Conservation (phyloP, 2,113 vertebrate genomes). For the Phalacrocorax aristotelis region DNA sequence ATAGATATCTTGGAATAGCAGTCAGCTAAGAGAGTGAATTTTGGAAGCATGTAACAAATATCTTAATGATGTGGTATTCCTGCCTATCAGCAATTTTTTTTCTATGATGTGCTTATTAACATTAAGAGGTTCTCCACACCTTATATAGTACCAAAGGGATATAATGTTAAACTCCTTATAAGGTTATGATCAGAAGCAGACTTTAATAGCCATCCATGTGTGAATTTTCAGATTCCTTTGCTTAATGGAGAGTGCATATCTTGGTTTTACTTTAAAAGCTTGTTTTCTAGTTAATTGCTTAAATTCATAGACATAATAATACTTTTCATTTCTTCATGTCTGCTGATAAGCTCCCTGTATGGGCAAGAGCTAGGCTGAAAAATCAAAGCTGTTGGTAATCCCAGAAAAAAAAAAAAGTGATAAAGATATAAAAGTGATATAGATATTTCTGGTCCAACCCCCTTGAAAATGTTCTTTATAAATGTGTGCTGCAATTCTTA, state of each 20-base stretch:
- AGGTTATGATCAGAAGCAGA: background rate
- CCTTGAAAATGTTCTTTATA: background rate
- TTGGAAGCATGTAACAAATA: background rate
- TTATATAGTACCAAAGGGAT: background rate
- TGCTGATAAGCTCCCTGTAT: background rate
- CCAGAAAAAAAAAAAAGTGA: background rate
- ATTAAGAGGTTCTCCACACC: background rate
- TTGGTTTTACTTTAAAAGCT: background rate
- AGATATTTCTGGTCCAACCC: background rate
- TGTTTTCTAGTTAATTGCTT: background rate
- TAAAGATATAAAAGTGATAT: rapidly evolving
- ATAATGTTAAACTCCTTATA: background rate
- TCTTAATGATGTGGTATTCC: background rate
- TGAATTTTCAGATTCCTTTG: background rate
- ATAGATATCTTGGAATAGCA: background rate
- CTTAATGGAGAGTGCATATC: background rate
- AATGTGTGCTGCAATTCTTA: background rate
- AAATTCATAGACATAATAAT: background rate
- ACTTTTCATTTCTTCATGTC: background rate
- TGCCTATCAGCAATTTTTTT: background rate
- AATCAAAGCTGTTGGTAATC: background rate
- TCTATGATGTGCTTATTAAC: background rate
- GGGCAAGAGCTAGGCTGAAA: background rate
- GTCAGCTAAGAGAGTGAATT: background rate
- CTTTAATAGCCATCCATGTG: background rate